A percentile compares a stretch with the other conserved stretches of the same genome.
These are phyloP conservation scores for Athene cunicularia DNA, from an alignment of 2,113 vertebrate species.

Conservation along the genomic window DNA sequence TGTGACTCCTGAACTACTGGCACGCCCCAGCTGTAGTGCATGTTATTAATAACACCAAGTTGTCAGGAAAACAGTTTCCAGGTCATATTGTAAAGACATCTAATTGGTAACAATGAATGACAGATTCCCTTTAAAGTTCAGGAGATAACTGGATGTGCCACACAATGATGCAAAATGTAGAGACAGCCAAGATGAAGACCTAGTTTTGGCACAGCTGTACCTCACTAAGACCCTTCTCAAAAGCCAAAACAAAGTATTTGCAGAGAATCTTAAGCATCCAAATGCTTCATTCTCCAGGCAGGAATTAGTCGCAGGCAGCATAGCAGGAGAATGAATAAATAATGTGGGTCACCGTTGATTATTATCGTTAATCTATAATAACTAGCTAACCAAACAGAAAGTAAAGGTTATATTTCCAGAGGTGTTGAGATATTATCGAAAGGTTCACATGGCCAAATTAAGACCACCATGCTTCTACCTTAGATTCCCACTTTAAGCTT, in stretches of 20 bases:
- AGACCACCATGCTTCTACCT: background rate
- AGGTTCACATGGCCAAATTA: background rate
- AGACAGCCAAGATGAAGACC: background rate
- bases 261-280: background rate
- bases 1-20: conserved; percentile 56
- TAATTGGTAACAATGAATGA: conserved; percentile 47
- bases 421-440: background rate
- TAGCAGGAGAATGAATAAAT: conserved; percentile 23
- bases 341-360: background rate
- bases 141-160: background rate
- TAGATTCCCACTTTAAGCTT: background rate
- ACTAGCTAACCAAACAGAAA: conserved; percentile 33
- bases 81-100: conserved; percentile 47
- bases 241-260: background rate
- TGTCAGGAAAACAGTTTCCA: conserved; percentile 53
- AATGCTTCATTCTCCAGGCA: background rate
- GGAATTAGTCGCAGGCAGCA: background rate
- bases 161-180: background rate
- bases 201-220: background rate
- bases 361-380: conserved; percentile 41
- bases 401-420: conserved; percentile 35
- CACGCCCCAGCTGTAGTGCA: conserved; percentile 46
- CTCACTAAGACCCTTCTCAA: background rate
- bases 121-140: conserved; percentile 34
- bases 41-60: conserved; percentile 59